Conservation (phyloP, 2,797 vertebrate species). For the Sebastes miniatus region DNA sequence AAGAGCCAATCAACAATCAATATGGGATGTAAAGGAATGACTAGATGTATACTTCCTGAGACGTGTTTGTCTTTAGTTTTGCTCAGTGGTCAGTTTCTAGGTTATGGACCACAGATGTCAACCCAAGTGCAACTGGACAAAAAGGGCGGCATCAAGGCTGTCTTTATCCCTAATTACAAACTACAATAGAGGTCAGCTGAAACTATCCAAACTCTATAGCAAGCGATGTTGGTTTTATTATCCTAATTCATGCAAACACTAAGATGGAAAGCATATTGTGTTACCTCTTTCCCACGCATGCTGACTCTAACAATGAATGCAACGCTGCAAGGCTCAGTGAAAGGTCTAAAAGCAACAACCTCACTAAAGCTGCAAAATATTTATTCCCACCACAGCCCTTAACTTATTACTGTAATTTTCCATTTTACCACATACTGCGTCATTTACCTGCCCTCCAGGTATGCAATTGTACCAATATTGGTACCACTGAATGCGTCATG, state of each 20-base stretch:
- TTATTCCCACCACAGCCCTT: constrained; percentile 3
- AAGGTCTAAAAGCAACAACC: constrained; percentile 5
- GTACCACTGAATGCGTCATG: constrained; percentile 6
- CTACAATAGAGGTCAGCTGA: constrained; percentile 63
- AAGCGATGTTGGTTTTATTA: constrained; percentile 60
- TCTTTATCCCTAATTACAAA: constrained; percentile 79
- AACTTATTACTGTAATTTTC: constrained; percentile 9
- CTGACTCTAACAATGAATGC: constrained; percentile 18
- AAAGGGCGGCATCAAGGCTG: constrained; percentile 49
- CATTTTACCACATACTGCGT: constrained; percentile 1
- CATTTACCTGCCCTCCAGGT: constrained; percentile 18
- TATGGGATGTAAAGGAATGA: neutral
- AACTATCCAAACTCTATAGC: constrained; percentile 42
- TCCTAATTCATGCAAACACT: constrained; percentile 43
- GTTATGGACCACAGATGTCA: constrained; percentile 60
- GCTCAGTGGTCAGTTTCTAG: constrained; percentile 27
- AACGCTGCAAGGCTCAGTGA: neutral
- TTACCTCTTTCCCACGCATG: constrained; percentile 46
- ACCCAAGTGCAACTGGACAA: constrained; percentile 61
- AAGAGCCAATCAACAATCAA: constrained; percentile 13
- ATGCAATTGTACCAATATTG: neutral
- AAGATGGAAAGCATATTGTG: constrained; percentile 28
- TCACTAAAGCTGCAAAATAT: constrained; percentile 13
- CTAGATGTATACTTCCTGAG: constrained; percentile 2
- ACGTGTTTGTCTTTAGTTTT: constrained; percentile 24